These are phyloP conservation scores for Adelosebastes latens DNA, from an alignment of 2,797 vertebrate species.

Conservation along the genomic window DNA sequence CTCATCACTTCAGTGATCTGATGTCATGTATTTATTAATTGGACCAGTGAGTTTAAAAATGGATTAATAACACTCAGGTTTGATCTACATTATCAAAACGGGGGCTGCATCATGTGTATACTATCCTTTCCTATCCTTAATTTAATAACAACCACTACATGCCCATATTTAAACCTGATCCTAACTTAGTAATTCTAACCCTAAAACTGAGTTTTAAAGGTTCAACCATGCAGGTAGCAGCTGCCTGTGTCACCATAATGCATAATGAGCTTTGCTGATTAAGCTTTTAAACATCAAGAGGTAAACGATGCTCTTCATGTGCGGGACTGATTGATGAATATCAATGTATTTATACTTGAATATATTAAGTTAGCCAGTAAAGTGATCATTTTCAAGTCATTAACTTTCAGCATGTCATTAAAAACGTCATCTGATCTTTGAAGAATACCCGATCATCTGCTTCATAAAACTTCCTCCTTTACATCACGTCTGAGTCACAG, in stretches of 20 bases:
- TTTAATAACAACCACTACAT: neutral
- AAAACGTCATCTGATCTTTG: neutral
- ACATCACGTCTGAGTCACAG: neutral
- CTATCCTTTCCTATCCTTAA: neutral
- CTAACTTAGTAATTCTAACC: neutral
- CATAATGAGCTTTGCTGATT: no score
- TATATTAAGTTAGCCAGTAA: neutral
- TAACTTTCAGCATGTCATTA: neutral
- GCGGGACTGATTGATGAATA: neutral
- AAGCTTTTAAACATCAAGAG: neutral
- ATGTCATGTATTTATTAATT: constrained; percentile 71
- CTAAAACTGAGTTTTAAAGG: neutral
- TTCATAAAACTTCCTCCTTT: neutral
- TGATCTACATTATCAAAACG: constrained; percentile 21
- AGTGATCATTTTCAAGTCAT: neutral
- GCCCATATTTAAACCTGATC: neutral
- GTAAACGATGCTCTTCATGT: neutral
- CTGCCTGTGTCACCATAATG: neutral
- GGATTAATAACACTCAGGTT: constrained; percentile 49
- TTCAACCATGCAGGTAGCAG: neutral
- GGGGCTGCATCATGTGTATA: neutral
- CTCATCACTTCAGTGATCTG: constrained; percentile 48
- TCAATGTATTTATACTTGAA: neutral
- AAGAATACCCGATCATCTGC: neutral
- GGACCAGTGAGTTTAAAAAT: constrained; percentile 60